phyloP scores from a whole-genome alignment of 2,888 invertebrate species.

The Caenorhabditis sp. region DNA sequence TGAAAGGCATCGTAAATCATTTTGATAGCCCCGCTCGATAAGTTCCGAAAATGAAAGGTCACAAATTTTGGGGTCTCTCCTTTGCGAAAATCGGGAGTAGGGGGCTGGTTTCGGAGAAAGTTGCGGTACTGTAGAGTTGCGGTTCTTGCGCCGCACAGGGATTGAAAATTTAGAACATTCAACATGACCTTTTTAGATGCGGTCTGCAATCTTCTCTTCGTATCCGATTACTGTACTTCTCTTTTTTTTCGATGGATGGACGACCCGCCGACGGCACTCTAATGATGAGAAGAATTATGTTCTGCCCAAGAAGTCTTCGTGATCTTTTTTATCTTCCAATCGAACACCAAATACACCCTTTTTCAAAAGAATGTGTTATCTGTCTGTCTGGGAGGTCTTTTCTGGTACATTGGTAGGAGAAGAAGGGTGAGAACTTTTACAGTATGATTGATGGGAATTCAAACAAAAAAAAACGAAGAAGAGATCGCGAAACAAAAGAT shows the following conservation, averaged over 20 bases:
- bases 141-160: conserved; percentile 10
- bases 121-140: conserved; percentile 29
- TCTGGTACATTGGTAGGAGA: conserved; percentile 17
- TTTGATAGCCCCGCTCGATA: conserved; percentile 18
- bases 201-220: background rate
- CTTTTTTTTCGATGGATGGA: background rate
- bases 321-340: conserved; percentile 29
- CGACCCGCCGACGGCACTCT: conserved; percentile 2
- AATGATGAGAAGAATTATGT: conserved; percentile 10
- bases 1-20: conserved; percentile 34
- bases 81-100: background rate
- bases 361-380: conserved; percentile 24
- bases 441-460: conserved; percentile 10
- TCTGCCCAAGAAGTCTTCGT: conserved; percentile 22
- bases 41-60: conserved; percentile 36
- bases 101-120: conserved; percentile 28
- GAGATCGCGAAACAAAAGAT: conserved; percentile 42
- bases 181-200: conserved; percentile 38
- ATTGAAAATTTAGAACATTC: conserved; percentile 32
- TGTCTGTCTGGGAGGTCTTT: conserved; percentile 35
- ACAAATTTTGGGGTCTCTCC: conserved; percentile 22
- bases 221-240: conserved; percentile 28
- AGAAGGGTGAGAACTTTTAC: conserved; percentile 11
- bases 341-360: conserved; percentile 19
- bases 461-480: conserved; percentile 3